Evolutionary conservation across 1,140 invertebrate species (phyloP).

Genomic region (Drosophila busckii): DNA sequence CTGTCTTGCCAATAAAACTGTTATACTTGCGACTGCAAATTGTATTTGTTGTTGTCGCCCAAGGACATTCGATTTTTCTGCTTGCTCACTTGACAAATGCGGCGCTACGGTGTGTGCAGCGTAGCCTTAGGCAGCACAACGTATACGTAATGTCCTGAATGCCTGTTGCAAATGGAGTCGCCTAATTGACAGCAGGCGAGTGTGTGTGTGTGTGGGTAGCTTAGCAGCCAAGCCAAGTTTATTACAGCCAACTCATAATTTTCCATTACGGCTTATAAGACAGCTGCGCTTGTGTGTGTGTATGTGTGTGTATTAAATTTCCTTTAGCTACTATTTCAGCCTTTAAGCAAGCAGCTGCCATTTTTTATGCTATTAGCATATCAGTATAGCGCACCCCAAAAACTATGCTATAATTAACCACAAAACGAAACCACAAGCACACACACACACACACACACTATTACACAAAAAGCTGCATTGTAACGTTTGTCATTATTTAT

Average conservation of each 20-base stretch:
- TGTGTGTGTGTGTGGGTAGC: background rate
- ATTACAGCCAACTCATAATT: background rate
- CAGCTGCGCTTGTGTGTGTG: background rate
- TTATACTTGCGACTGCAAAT: constrained; percentile 62
- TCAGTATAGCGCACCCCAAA: constrained; percentile 19
- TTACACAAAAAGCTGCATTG: constrained; percentile 40
- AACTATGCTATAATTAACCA: constrained; percentile 45
- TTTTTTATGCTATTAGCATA: constrained; percentile 20
- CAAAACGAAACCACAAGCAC: constrained; percentile 22
- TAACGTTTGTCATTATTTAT: constrained; percentile 68
- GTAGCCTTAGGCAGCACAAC: too few relatives aligned
- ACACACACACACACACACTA: too few relatives aligned
- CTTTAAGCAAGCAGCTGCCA: constrained; percentile 26
- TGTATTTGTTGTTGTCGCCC: constrained; percentile 57
- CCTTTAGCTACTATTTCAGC: too few relatives aligned
- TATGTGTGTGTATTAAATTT: too few relatives aligned
- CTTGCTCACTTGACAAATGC: constrained; percentile 43
- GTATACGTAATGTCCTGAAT: constrained; percentile 37
- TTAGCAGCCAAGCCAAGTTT: background rate
- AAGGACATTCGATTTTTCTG: constrained; percentile 69
- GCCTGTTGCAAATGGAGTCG: background rate
- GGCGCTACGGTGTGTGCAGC: constrained; percentile 41
- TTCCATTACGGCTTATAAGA: background rate
- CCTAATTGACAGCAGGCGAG: constrained; percentile 6
- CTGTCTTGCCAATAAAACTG: too few relatives aligned